Evolutionary conservation across 2,888 invertebrate species (phyloP), one percentile per base, ranked within the genome.

Genomic region (Chorisops tibialis): DNA sequence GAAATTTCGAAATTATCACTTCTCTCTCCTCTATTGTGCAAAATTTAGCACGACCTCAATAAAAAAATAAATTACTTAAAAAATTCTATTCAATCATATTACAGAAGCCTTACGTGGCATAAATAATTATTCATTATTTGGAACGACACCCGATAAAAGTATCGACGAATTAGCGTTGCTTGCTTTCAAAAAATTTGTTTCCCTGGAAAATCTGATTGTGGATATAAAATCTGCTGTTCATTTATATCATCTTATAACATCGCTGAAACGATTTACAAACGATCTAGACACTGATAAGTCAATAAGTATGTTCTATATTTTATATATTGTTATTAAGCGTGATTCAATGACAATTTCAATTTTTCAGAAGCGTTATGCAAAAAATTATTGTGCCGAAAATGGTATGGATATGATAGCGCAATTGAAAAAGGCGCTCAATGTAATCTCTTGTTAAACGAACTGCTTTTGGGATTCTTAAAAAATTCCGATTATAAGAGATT

Each of bases 321-420:
- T 47, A 16, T 19, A 47, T 9, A 47, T 18, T 18, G 18, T 12
- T 16, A 5, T 30, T 9, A 30, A 30, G 5, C 30, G n/a, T 14
- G 19, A 47, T 47, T 18, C 9, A 9, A 18, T 47, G 4, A 30
- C 9, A 22, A 38, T 41, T 39, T 41, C 2, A 21, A 21, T 49
- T 18, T 54, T 39, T 4, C 14, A 76, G 82, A 79, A 19, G 70
- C 73, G 9, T 72, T 81, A 14, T 80, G 83, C 63, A 80, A 81
- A 63, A 79, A 78, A 49, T 80, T 90, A 68, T 78, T 92, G 67
- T 81, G 80, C 37, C 81, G 83, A 59, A 83, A 85, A 65, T 92
- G 92, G 92, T 84, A 83, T 68, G 82, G 83, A 64, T 74, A 79
- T 41, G 83, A 85, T 68, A 87, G 88, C 2, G 71, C 78, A 63